Evolutionary conservation across 1,140 invertebrate genomes (phyloP).

Genomic region (Condylostylus longicornis): DNA sequence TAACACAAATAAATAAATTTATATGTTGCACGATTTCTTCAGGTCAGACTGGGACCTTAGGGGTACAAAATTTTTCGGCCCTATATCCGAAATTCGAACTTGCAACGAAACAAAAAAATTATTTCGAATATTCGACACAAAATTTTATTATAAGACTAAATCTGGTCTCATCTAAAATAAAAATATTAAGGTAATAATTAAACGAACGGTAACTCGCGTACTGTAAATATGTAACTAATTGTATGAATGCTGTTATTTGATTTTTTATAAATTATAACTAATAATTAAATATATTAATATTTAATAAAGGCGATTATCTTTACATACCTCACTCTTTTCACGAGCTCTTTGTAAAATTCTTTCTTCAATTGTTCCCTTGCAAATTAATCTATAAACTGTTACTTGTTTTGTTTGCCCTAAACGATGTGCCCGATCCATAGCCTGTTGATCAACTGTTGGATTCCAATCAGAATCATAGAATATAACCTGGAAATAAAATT

Average conservation of each 20-base stretch:
- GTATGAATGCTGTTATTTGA: too few relatives aligned
- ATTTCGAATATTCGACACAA: too few relatives aligned
- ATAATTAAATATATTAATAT: too few relatives aligned
- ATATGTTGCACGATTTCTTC: too few relatives aligned
- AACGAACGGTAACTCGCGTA: not conserved
- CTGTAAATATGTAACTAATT: too few relatives aligned
- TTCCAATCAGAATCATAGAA: slow-evolving; percentile 99
- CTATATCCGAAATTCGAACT: too few relatives aligned
- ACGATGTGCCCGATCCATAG: slow-evolving; percentile 83
- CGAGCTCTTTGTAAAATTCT: slow-evolving; percentile 73
- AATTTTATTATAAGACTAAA: not conserved
- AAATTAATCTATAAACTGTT: slow-evolving; percentile 82
- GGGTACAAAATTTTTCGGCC: too few relatives aligned
- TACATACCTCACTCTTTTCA: slow-evolving; percentile 73
- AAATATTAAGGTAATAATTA: not conserved
- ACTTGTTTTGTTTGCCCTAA: slow-evolving; percentile 80
- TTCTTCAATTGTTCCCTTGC: slow-evolving; percentile 84
- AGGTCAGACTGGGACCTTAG: too few relatives aligned
- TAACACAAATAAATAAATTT: too few relatives aligned
- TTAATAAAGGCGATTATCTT: too few relatives aligned
- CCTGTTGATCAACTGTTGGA: slow-evolving; percentile 88
- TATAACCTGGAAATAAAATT: slow-evolving; percentile 63
- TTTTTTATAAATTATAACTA: too few relatives aligned
- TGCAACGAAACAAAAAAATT: too few relatives aligned
- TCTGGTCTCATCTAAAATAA: not conserved